These are phyloP conservation scores for Latrodectus hesperus DNA, from an alignment of 2,888 invertebrate genomes.

Conservation along the genomic window DNA sequence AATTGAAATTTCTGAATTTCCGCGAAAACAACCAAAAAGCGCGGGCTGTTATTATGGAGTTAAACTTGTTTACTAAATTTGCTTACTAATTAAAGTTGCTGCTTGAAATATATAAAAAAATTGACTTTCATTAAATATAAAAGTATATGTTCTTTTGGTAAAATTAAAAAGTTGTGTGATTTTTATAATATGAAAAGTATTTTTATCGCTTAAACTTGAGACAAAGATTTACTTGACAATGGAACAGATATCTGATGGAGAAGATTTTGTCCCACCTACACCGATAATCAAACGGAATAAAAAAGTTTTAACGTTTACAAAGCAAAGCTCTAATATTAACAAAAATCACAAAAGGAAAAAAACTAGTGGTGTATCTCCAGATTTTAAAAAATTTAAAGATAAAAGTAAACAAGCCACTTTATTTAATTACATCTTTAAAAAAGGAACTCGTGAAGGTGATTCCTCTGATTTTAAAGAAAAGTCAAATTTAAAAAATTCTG, in stretches of 20 bases:
- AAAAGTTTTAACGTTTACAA: neutral
- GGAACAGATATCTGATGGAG: conserved; percentile 34
- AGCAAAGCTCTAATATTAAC: neutral
- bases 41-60: no score
- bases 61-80: no score
- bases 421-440: conserved; percentile 19
- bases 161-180: no score
- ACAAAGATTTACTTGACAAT: conserved; percentile 5
- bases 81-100: no score
- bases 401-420: conserved; percentile 54
- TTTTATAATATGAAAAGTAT: neutral
- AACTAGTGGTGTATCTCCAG: conserved; percentile 41
- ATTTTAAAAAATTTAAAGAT: conserved; percentile 51
- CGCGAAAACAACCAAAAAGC: no score
- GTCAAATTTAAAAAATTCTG: neutral
- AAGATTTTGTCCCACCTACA: conserved; percentile 58
- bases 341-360: conserved; percentile 38
- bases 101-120: no score
- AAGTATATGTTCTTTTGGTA: no score
- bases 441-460: neutral
- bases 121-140: no score
- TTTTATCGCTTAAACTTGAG: neutral
- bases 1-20: no score
- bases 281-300: conserved; percentile 26
- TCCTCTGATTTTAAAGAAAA: neutral